Conservation (phyloP, 53 echinoderm and acorn worm species). For the Paelopatides confundens region DNA sequence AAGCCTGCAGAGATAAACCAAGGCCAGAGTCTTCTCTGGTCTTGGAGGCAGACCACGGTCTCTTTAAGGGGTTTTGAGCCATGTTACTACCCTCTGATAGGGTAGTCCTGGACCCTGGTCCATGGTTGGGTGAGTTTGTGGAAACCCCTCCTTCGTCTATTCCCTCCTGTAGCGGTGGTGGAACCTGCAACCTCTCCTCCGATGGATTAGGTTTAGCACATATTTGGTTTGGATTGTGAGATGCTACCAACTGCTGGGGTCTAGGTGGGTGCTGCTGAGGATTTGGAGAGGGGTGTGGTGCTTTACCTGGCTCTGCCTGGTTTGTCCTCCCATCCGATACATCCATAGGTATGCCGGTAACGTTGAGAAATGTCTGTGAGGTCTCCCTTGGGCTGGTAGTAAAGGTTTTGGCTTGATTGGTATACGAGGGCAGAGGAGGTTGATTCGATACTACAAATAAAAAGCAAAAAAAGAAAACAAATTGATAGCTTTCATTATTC, state of each 20-base stretch:
- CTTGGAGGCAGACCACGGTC: not conserved
- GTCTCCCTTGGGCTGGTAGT: not conserved
- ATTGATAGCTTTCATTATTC: too few relatives aligned
- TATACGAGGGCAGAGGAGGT: not conserved
- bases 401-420: not conserved
- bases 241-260: not conserved
- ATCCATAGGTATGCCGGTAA: not conserved
- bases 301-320: not conserved
- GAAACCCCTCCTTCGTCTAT: not conserved
- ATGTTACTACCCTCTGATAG: not conserved
- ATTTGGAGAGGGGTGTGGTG: not conserved
- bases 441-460: not conserved
- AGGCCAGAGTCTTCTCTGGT: conserved; percentile 29
- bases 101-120: conserved; percentile 12
- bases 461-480: too few relatives aligned
- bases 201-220: not conserved
- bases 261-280: not conserved
- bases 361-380: not conserved
- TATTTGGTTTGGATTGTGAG: not conserved
- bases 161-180: not conserved
- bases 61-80: not conserved
- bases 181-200: not conserved
- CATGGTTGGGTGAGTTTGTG: conserved; percentile 1
- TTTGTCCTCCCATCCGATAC: conserved; percentile 20
- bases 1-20: conserved; percentile 3